Conservation (phyloP, 2,888 invertebrate genomes). For the Eledone cirrhosa region DNA sequence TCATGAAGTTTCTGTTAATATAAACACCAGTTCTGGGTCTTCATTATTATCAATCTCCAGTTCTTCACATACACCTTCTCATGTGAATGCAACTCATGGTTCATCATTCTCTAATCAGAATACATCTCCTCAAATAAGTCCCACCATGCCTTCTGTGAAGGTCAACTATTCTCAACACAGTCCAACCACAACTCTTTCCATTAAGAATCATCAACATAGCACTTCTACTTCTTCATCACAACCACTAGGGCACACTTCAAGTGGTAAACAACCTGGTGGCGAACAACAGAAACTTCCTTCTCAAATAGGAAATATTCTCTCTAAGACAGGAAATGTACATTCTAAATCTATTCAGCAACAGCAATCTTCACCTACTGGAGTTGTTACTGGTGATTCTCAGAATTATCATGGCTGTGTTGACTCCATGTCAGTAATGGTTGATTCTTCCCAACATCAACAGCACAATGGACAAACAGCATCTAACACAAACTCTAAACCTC, state of each 20-base stretch:
- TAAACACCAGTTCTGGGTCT: neutral
- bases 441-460: slow-evolving; percentile 2
- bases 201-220: neutral
- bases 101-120: slow-evolving; percentile 4
- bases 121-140: slow-evolving; percentile 16
- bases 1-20: neutral
- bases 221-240: neutral
- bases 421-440: neutral
- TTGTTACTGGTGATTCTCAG: slow-evolving; percentile 7
- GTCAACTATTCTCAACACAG: slow-evolving; percentile 14
- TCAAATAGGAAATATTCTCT: neutral
- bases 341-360: neutral
- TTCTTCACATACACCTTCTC: neutral
- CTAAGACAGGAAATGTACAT: neutral
- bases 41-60: neutral
- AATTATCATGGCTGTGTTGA: slow-evolving; percentile 1
- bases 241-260: neutral
- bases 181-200: neutral
- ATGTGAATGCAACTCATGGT: neutral
- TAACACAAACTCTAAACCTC: neutral
- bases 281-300: slow-evolving; percentile 11
- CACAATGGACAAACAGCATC: slow-evolving; percentile 20
- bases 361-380: slow-evolving; percentile 14
- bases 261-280: neutral
- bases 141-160: slow-evolving; percentile 25